Evolutionary conservation across 2,797 vertebrate species (phyloP).

Genomic region (Arnoldichthys spilopterus): DNA sequence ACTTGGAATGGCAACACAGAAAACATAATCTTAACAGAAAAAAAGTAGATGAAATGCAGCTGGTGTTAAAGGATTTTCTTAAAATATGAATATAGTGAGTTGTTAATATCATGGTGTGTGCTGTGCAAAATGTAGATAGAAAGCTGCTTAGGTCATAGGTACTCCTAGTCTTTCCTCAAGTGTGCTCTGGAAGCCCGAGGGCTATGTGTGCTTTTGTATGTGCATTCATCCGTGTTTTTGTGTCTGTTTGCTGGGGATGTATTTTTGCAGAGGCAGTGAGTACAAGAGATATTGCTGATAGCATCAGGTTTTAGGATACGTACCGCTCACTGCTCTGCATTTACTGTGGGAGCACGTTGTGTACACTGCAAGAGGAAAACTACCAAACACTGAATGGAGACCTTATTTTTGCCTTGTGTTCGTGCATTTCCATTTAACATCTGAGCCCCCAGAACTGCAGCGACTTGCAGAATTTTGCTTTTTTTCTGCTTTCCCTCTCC

Average conservation of each 20-base stretch:
- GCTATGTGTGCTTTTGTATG: not conserved
- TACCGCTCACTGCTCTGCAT: conserved; percentile 2
- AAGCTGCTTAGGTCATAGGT: not conserved
- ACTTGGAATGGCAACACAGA: not conserved
- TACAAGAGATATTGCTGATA: conserved; percentile 47
- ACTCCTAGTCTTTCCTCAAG: not conserved
- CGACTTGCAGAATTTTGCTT: conserved; percentile 5
- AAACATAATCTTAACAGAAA: not conserved
- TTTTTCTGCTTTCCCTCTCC: conserved; percentile 6
- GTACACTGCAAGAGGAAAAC: conserved; percentile 17
- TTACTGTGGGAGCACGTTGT: conserved; percentile 2
- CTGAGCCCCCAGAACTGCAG: conserved; percentile 20
- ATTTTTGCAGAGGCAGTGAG: conserved; percentile 42
- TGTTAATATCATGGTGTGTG: not conserved
- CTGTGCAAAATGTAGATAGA: not conserved
- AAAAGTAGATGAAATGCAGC: not conserved
- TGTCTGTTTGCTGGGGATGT: conserved; percentile 50
- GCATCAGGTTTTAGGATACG: conserved; percentile 40
- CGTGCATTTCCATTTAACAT: conserved; percentile 27
- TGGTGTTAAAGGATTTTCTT: not conserved
- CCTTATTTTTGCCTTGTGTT: conserved; percentile 9
- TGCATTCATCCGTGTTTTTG: conserved; percentile 31
- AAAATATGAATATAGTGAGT: not conserved
- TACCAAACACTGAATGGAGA: conserved; percentile 33
- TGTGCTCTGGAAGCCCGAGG: not conserved